These are phyloP conservation scores for Lasius fuliginosus DNA, from an alignment of 2,888 invertebrate genomes.

Conservation along the genomic window DNA sequence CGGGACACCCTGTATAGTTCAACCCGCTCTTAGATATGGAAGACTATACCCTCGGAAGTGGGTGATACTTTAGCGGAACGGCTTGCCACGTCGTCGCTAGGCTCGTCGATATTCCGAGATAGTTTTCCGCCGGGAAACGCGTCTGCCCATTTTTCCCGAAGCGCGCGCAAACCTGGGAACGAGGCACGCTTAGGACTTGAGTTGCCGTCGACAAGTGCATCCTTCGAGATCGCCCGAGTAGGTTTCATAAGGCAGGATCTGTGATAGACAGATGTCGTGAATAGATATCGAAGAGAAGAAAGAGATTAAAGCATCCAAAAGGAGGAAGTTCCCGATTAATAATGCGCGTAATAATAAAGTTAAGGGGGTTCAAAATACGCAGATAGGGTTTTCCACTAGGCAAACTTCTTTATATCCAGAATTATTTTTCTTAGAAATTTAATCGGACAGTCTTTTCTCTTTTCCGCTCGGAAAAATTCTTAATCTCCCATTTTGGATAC, in stretches of 20 bases:
- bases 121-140: conserved; percentile 55
- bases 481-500: background rate
- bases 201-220: conserved; percentile 37
- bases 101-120: conserved; percentile 62
- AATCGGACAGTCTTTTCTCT: background rate
- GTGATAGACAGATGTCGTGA: background rate
- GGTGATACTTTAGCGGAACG: conserved; percentile 55
- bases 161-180: conserved; percentile 21
- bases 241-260: background rate
- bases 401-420: background rate
- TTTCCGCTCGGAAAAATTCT: background rate
- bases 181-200: conserved; percentile 37
- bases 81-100: conserved; percentile 61
- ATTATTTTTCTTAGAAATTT: background rate
- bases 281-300: background rate
- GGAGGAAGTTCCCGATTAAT: background rate
- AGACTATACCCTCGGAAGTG: conserved; percentile 54
- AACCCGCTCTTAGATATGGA: conserved; percentile 61
- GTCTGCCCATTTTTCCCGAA: conserved; percentile 44
- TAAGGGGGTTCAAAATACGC: background rate
- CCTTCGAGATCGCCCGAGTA: background rate
- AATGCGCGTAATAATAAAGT: conserved; percentile 6
- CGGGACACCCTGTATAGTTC: conserved; percentile 46
- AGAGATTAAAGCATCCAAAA: background rate
- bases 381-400: background rate